These are phyloP conservation scores for Champsocephalus esox DNA, from an alignment of 2,797 vertebrate species.

Conservation along the genomic window DNA sequence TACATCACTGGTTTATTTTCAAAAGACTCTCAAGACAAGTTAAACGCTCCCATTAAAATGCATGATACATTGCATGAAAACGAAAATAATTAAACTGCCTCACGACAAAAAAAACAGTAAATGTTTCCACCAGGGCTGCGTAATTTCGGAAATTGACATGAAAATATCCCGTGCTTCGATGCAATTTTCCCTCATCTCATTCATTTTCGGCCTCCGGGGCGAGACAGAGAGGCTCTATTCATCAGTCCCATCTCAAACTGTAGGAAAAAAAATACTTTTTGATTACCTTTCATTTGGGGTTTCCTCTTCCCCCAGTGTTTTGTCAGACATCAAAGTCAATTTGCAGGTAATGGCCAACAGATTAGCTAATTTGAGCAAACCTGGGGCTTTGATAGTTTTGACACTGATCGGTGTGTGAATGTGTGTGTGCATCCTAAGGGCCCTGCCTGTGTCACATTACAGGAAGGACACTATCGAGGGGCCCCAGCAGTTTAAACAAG, in stretches of 20 bases:
- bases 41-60: conserved; percentile 72
- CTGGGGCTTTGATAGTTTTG: conserved; percentile 77
- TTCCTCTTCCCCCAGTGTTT: conserved; percentile 78
- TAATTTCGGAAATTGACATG: conserved; percentile 70
- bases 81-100: conserved; percentile 77
- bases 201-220: conserved; percentile 46
- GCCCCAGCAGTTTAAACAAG: conserved; percentile 79
- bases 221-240: conserved; percentile 74
- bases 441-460: conserved; percentile 74
- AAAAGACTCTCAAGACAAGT: conserved; percentile 55
- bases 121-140: conserved; percentile 66
- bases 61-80: conserved; percentile 65
- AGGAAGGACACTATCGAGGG: conserved; percentile 76
- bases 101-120: conserved; percentile 47
- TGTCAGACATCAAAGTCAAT: conserved; percentile 84
- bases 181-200: conserved; percentile 72
- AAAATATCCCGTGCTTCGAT: conserved; percentile 65
- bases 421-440: conserved; percentile 46
- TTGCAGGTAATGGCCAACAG: conserved; percentile 79
- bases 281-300: conserved; percentile 81
- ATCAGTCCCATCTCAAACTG: conserved; percentile 58
- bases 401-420: conserved; percentile 30
- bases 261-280: conserved; percentile 70
- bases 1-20: conserved; percentile 67
- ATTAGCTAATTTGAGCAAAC: conserved; percentile 83